Conservation (phyloP, 2,888 invertebrate genomes). For the Ophion ellenae region DNA sequence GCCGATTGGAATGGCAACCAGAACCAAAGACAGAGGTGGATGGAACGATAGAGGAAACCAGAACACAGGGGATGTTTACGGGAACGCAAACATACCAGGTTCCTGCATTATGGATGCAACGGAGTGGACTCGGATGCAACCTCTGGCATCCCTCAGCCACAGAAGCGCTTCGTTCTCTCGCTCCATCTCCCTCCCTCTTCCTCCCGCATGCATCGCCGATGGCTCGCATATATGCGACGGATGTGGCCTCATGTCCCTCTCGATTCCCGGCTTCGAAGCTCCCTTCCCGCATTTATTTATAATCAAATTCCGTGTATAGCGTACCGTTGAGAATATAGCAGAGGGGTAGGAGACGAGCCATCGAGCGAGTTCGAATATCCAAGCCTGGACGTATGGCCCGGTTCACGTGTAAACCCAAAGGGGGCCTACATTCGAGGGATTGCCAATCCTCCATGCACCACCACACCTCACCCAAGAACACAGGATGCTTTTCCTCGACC, state of each 20-base stretch:
- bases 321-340: constrained; percentile 53
- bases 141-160: constrained; percentile 65
- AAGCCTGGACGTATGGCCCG: constrained; percentile 71
- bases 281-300: constrained; percentile 82
- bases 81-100: constrained; percentile 79
- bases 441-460: constrained; percentile 60
- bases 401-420: constrained; percentile 72
- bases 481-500: constrained; percentile 41
- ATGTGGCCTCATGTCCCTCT: constrained; percentile 60
- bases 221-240: constrained; percentile 60
- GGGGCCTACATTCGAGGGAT: constrained; percentile 63
- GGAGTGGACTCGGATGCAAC: constrained; percentile 77
- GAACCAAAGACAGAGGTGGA: constrained; percentile 46
- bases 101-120: constrained; percentile 83
- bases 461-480: constrained; percentile 41
- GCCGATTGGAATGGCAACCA: constrained; percentile 48
- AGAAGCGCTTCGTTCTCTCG: constrained; percentile 45
- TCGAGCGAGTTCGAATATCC: constrained; percentile 80
- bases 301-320: constrained; percentile 81
- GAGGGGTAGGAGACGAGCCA: constrained; percentile 37
- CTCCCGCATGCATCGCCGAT: constrained; percentile 51
- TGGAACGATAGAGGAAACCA: constrained; percentile 60
- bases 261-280: constrained; percentile 64
- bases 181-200: background rate
- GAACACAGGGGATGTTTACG: constrained; percentile 80